Conservation (phyloP, 1,140 invertebrate genomes). For the Drosophila bifasciata region DNA sequence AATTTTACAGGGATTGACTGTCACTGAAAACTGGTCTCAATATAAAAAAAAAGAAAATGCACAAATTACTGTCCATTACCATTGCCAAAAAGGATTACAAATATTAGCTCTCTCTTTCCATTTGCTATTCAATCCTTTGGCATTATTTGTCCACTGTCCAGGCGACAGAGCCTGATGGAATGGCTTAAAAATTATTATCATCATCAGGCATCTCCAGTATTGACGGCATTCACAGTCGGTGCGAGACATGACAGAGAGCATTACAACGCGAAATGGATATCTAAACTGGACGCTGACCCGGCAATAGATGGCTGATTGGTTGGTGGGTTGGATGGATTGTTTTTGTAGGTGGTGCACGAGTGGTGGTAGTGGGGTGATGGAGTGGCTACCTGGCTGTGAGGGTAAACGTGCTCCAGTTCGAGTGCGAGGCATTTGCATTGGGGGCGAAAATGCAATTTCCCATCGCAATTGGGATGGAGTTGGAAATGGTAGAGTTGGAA, state of each 20-base stretch:
- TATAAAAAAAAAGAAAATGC: too few species aligned
- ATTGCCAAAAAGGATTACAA: too few species aligned
- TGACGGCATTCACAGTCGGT: constrained; percentile 27
- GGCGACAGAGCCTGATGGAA: constrained; percentile 32
- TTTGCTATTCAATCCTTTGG: too few species aligned
- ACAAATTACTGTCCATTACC: too few species aligned
- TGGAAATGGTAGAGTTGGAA: constrained; percentile 20
- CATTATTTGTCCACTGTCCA: constrained; percentile 20
- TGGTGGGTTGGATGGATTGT: constrained; percentile 23
- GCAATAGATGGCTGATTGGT: constrained; percentile 3
- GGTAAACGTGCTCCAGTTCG: constrained; percentile 69
- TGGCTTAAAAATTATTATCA: constrained; percentile 51
- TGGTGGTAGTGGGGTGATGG: not conserved
- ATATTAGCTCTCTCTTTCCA: too few species aligned
- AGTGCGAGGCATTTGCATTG: constrained; percentile 62
- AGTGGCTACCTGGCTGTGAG: constrained; percentile 14
- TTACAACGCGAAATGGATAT: constrained; percentile 51
- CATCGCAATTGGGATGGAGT: constrained; percentile 22
- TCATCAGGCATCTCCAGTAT: constrained; percentile 28
- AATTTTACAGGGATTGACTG: too few species aligned
- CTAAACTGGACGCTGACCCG: constrained; percentile 33
- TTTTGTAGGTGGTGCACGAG: constrained; percentile 7
- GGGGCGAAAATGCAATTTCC: constrained; percentile 64
- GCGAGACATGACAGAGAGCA: constrained; percentile 13
- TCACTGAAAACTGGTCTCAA: too few species aligned